Base-by-base conservation (phyloP, 2,797 vertebrate genomes). In the Enteromius anoplus region DNA sequence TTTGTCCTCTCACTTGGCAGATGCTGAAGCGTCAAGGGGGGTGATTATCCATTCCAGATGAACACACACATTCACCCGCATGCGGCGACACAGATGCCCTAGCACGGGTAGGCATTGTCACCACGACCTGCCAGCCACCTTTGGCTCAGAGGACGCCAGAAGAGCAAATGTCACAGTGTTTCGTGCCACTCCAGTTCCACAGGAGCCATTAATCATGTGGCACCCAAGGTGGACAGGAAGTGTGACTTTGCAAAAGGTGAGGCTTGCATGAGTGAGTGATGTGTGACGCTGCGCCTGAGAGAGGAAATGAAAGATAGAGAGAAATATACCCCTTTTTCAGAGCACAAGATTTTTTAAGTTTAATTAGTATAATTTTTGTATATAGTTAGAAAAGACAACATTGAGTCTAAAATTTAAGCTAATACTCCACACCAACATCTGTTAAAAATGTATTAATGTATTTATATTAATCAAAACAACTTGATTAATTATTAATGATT, bases 101-200 rank as follows among this genome's bases (percentile, higher is more conserved):
- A 75, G 62, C 49, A 66, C 11, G 51, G 66, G 72, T 15, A 75
- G 72, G 62, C 49, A 65, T 86, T 82, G 75, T 82, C 85, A 83
- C 62, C 7, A 65, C 0, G 26, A 80, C 78, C 65, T 85, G 85
- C 84, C 53, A 80, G 68, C 68, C 77, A 81, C 75, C 72, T 64
- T 81, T 75, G 72, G 80, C 82, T 75, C 42, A 17, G 69, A 86
- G 85, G 83, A 87, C 62, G 3, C 77, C 14, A 53, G 58, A 51
- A 83, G 80, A 86, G 84, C 85, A 84, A 89, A 88, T 88, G 86
- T 87, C 86, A 86, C 76, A 34, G 49, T 76, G 86, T 84, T 84
- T 68, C 72, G 79, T 80, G 79, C 84, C 80, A 62, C 62, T 78
- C 6, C 15, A 49, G 32, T 85, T 86, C 86, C 85, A 85, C 70